Evolutionary conservation across 2,888 invertebrate genomes (phyloP).

Genomic region (Cryptus viduatorius): DNA sequence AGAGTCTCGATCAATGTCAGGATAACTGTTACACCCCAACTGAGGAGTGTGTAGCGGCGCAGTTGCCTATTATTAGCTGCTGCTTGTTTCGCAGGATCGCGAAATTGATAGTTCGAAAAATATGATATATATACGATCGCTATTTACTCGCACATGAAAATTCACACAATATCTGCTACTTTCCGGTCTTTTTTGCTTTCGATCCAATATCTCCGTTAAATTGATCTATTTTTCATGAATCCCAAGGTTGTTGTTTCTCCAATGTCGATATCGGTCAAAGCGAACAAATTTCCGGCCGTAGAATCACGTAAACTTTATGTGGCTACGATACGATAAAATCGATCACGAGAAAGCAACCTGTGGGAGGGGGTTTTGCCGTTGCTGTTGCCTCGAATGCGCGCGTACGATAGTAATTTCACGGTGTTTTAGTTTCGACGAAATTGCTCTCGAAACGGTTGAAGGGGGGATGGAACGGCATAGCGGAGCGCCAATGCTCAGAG

Average conservation of each 20-base stretch:
- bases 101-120: not conserved
- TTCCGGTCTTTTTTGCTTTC: not conserved
- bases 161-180: not conserved
- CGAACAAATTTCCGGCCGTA: conserved; percentile 52
- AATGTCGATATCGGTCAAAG: conserved; percentile 19
- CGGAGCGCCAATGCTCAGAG: conserved; percentile 26
- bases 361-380: not conserved
- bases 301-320: conserved; percentile 8
- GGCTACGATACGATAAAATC: conserved; percentile 56
- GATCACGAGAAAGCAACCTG: conserved; percentile 37
- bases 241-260: not conserved
- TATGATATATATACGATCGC: not conserved
- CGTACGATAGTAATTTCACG: conserved; percentile 71
- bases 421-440: conserved; percentile 69
- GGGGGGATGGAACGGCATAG: conserved; percentile 28
- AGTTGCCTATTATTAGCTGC: too few species aligned
- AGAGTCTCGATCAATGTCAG: too few species aligned
- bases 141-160: not conserved
- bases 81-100: not conserved
- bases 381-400: conserved; percentile 46
- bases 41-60: too few species aligned
- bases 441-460: conserved; percentile 66
- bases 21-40: too few species aligned
- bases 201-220: not conserved
- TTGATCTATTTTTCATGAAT: not conserved